Percentiles rank a stretch among this genome's conserved stretches.
Conservation (phyloP, 2,888 invertebrate genomes). For the Acanthosoma haemorrhoidale region DNA sequence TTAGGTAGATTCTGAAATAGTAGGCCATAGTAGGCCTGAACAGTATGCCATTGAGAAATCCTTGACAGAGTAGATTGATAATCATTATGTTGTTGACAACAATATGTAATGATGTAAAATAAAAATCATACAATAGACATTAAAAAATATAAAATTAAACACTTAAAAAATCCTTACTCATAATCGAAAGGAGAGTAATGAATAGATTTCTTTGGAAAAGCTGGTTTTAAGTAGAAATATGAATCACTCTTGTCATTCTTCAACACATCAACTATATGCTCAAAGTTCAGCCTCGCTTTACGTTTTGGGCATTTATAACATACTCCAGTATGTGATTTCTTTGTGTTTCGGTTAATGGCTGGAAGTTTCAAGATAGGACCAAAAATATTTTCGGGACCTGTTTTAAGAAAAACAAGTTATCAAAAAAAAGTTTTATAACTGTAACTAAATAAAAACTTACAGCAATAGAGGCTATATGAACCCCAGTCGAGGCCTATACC, state of each 20-base stretch:
- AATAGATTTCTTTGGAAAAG: background rate
- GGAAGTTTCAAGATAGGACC: slow-evolving; percentile 15
- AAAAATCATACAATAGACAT: background rate
- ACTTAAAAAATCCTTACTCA: background rate
- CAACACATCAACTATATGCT: background rate
- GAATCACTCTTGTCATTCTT: background rate
- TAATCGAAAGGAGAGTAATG: background rate
- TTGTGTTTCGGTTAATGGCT: background rate
- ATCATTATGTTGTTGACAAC: background rate
- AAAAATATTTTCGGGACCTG: background rate
- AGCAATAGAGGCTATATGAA: too few species aligned
- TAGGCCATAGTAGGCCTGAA: too few species aligned
- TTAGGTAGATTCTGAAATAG: too few species aligned
- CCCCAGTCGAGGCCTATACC: too few species aligned
- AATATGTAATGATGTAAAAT: background rate
- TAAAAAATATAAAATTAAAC: background rate
- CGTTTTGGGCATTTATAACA: background rate
- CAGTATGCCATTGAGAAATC: too few species aligned
- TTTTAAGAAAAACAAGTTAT: too few species aligned
- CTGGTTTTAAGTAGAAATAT: slow-evolving; percentile 1
- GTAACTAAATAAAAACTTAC: too few species aligned
- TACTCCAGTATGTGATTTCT: background rate
- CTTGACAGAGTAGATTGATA: background rate
- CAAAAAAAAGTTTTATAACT: too few species aligned
- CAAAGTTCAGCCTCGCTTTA: background rate